Conservation (phyloP, 2,888 invertebrate species). For the Pristionchus fissidentatus region DNA sequence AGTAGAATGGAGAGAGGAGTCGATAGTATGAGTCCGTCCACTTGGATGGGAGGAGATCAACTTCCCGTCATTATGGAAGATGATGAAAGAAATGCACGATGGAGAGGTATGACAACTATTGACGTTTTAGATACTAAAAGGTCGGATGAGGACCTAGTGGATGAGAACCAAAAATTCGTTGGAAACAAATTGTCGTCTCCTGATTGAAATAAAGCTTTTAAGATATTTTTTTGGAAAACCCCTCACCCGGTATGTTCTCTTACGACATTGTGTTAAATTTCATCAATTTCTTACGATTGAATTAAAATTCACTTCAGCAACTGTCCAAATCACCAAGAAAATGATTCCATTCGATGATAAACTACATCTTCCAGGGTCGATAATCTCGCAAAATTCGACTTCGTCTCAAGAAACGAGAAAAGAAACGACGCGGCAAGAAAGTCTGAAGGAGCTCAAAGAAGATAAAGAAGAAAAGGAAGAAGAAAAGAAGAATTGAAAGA, state of each 20-base stretch:
- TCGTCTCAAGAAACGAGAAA: constrained; percentile 29
- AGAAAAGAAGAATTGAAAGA: background rate
- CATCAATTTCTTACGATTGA: too few relatives aligned
- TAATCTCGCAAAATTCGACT: background rate
- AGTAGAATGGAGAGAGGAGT: background rate
- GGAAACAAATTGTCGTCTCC: background rate
- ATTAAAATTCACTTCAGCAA: too few relatives aligned
- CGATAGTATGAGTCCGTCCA: background rate
- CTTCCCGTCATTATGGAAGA: constrained; percentile 32
- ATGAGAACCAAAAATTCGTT: background rate
- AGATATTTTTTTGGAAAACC: background rate
- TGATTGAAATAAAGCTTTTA: background rate
- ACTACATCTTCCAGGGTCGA: constrained; percentile 4
- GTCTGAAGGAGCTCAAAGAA: background rate
- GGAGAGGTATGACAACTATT: constrained; percentile 34
- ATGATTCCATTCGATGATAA: background rate
- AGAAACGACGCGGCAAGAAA: background rate
- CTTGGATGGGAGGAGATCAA: constrained; percentile 16
- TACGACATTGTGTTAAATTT: too few relatives aligned
- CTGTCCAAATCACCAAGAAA: background rate
- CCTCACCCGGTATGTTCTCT: too few relatives aligned
- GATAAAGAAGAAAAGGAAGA: background rate
- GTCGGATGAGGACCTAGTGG: background rate
- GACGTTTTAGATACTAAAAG: too few relatives aligned
- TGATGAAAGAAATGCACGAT: constrained; percentile 23